A percentile compares a stretch with the other conserved stretches of the same genome.
Conservation (phyloP, 2,113 vertebrate species). For the Actenoides lindsayi region DNA sequence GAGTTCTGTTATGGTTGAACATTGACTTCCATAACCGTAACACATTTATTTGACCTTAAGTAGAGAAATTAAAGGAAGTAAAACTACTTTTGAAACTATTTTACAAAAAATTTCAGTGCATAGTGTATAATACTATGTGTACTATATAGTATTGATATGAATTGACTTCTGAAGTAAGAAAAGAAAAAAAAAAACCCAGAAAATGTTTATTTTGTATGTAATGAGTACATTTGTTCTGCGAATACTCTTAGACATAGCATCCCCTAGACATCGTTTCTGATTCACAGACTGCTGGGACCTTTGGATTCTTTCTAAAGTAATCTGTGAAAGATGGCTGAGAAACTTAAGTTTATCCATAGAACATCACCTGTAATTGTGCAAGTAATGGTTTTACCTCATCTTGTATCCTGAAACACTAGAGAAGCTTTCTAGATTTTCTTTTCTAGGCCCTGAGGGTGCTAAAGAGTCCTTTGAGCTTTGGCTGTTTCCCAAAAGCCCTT, state of each 20-base stretch:
- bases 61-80: not conserved
- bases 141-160: not conserved
- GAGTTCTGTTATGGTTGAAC: not conserved
- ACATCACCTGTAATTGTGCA: not conserved
- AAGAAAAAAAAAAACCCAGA: not conserved
- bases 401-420: not conserved
- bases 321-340: not conserved
- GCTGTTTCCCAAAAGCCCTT: not conserved
- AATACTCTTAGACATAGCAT: not conserved
- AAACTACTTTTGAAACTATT: not conserved
- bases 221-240: not conserved
- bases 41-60: not conserved
- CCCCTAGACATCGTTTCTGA: not conserved
- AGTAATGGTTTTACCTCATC: not conserved
- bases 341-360: not conserved
- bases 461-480: not conserved
- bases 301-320: not conserved
- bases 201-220: not conserved
- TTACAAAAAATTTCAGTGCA: not conserved
- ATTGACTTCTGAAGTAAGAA: not conserved
- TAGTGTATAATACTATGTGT: not conserved
- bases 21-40: not conserved
- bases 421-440: not conserved
- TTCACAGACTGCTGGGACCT: not conserved
- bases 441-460: not conserved